These are phyloP conservation scores for Rambutsinella grinnellia DNA, from an alignment of 2,888 invertebrate species.

Conservation along the genomic window DNA sequence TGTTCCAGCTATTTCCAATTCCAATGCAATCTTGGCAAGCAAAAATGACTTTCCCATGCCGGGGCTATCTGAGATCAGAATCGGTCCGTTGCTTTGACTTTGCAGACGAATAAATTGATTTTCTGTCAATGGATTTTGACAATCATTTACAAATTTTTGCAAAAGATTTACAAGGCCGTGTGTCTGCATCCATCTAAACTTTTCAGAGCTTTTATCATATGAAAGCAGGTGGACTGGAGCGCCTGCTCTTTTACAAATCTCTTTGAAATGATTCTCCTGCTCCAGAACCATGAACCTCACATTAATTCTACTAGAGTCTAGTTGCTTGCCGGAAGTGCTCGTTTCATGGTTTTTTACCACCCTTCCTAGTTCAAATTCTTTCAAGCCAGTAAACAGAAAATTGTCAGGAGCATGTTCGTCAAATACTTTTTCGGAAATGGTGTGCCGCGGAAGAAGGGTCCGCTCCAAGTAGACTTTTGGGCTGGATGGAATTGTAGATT, in stretches of 20 bases:
- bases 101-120: background rate
- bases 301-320: background rate
- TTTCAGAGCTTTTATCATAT: background rate
- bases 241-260: background rate
- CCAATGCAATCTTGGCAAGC: background rate
- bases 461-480: too few species aligned
- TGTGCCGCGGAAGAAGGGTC: too few species aligned
- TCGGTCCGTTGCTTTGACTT: too few species aligned
- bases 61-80: background rate
- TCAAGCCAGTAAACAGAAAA: too few species aligned
- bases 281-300: slow-evolving; percentile 5
- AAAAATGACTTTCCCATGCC: too few species aligned
- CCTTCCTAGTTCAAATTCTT: too few species aligned
- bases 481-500: too few species aligned
- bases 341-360: too few species aligned
- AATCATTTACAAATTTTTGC: background rate
- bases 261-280: background rate
- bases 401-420: too few species aligned
- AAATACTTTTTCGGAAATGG: too few species aligned
- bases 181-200: background rate
- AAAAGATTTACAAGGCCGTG: background rate
- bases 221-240: too few species aligned
- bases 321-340: too few species aligned
- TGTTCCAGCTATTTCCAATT: background rate
- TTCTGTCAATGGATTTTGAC: background rate